Evolutionary conservation across 2,113 vertebrate species (phyloP), one percentile per base, ranked within the genome.

Genomic region (Tupaia tana): DNA sequence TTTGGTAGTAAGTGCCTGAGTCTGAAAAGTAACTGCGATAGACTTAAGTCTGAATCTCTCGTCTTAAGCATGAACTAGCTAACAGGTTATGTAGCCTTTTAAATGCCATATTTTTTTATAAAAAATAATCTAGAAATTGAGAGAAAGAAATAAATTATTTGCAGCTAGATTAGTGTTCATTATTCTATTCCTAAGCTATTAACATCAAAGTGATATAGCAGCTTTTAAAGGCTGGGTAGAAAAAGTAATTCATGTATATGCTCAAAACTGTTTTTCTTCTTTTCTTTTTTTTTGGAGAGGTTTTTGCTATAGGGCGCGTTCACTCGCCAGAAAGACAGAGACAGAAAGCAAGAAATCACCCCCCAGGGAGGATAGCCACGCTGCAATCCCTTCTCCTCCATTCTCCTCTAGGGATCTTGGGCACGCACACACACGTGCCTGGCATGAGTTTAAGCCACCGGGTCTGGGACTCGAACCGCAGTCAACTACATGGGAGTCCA

Each of bases 61-160:
- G 13, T 84, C 89, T 80, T 95, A 92, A 85, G 43, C 34, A 29
- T 22, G 92, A 31, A 70, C 54, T 79, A 95, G 94, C 54, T 81
- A 95, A 94, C 89, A 84, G 90, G 43, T 27, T 96, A 6, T 31
- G 10, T 56, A 67, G 61, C 61, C 19, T 95, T 92, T 34, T 56
- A 12, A 89, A 69, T 89, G n/a, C 27, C 12, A 10, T 89, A 43
- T 19, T 56, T 78, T 75, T 25, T 0, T 94, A 16, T 93, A 89
- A 95, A 95, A 86, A 92, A 64, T 67, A 70, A 22, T 12, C 24
- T 92, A 90, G 63, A 93, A 96, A 86, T 84, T 90, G 6, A 91
- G 89, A 94, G 34, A 29, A 89, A 78, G 82, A 86, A 61, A 83
- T 3, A 29, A 63, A 0, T 95, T 89, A 75, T 74, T 95, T 86